Base-by-base conservation (phyloP, 1,140 invertebrate genomes). In the Micrasema longulum region DNA sequence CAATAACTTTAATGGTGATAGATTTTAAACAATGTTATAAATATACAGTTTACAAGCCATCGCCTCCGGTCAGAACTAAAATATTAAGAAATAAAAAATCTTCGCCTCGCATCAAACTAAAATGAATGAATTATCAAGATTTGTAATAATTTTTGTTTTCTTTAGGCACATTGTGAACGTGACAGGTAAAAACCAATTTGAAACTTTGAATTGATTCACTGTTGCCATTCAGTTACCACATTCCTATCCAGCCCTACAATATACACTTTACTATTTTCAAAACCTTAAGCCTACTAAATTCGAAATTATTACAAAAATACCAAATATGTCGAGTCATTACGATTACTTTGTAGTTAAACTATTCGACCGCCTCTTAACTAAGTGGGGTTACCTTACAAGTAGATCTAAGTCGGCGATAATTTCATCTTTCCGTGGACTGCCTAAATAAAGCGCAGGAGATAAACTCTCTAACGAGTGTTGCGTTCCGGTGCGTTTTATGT, bases 241-340 rank as follows among this genome's bases (percentile, higher is more conserved):
- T 23, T 0, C 6, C 11, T 12, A 55, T 60, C 55, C 55, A 38
- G 14, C 16, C 55, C 35, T 60, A 7, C 35, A 18, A 12, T 38
- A 10, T n/a, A 22, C 18, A 7, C 10, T 12, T 43, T 60, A 60
- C 16, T 55, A 26, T 60, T 41, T 41, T 60, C 18, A 60, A 16
- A 18, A 60, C 22, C 55, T 60, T 60, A 60, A 23, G 16, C 10
- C 55, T 60, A 60, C 55, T 60, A 60, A 60, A 60, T 60, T 60
- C 55, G 55, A 60, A 60, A 60, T 60, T 60, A 60, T 60, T 60
- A 60, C 55, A 60, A 60, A 60, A 60, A 60, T 60, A 60, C 55
- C 55, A 60, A 60, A 60, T 60, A 60, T 52, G 22, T 60, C 55
- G 35, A 38, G 35, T 38, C 12, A 4, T 38, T 60, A 41, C 36